Evolutionary conservation across 2,113 vertebrate genomes (phyloP).

Genomic region (Thinocorus orbignyianus): DNA sequence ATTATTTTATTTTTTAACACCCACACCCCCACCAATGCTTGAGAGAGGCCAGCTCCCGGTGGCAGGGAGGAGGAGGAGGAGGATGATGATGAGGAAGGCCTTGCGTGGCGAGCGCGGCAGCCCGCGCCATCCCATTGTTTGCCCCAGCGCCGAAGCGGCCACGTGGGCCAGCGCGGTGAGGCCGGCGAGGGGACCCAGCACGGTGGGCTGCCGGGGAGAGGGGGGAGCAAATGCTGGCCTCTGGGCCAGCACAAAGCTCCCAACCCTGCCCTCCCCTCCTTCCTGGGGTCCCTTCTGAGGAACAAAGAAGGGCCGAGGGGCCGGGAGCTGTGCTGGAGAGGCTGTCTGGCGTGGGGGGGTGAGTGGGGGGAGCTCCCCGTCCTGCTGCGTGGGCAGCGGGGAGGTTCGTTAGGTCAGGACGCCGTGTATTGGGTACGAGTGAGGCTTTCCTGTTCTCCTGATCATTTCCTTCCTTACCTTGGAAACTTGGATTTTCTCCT

Average conservation of each 20-base stretch:
- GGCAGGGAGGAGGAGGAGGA: neutral
- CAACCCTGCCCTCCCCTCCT: constrained; percentile 67
- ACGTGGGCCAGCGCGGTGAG: constrained; percentile 27
- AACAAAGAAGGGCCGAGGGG: too few species aligned
- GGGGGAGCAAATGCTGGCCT: constrained; percentile 68
- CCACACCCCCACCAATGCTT: neutral
- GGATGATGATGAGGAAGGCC: neutral
- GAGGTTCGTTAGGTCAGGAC: constrained; percentile 29
- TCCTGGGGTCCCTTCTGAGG: too few species aligned
- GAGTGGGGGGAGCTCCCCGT: neutral
- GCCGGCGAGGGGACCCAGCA: constrained; percentile 20
- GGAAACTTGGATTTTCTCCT: constrained; percentile 66
- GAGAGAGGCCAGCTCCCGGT: neutral
- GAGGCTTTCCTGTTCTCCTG: constrained; percentile 62
- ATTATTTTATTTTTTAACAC: neutral
- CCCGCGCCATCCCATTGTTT: constrained; percentile 48
- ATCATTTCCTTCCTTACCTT: constrained; percentile 73
- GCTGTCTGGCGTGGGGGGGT: neutral
- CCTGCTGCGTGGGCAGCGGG: neutral
- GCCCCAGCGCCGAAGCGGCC: neutral
- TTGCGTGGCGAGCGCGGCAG: neutral
- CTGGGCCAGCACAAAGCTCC: constrained; percentile 65
- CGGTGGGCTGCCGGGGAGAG: neutral
- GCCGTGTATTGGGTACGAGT: constrained; percentile 41
- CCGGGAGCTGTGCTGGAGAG: neutral